These are phyloP conservation scores for Helostoma temminkii DNA, from an alignment of 2,797 vertebrate genomes.

Conservation along the genomic window DNA sequence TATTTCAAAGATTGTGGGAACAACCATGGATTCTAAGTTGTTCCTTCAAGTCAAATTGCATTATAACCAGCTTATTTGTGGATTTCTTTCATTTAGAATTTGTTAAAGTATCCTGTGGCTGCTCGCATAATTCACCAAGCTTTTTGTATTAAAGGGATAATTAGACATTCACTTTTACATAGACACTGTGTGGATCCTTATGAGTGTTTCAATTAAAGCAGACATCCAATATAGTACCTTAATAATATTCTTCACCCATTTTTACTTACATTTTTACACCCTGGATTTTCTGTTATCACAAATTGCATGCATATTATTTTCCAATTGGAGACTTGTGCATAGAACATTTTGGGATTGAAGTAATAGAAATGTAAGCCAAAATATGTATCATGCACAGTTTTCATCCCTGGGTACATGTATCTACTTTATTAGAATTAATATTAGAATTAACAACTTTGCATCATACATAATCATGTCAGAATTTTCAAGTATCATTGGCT, in stretches of 20 bases:
- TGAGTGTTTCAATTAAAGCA: background rate
- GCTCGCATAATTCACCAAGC: slow-evolving; percentile 1
- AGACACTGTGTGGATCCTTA: background rate
- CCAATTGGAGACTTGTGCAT: background rate
- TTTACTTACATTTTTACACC: background rate
- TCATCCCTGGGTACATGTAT: background rate
- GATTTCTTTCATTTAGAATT: background rate
- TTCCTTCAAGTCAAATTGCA: background rate
- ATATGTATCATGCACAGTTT: background rate
- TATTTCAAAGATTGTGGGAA: too few relatives aligned
- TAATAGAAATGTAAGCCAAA: background rate
- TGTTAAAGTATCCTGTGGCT: background rate
- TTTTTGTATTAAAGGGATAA: background rate
- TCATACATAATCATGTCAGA: slow-evolving; percentile 36
- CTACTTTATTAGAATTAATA: background rate
- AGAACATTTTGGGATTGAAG: background rate
- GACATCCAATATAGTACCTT: too few relatives aligned
- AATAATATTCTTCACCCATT: background rate
- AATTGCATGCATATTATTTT: background rate
- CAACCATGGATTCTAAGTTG: background rate
- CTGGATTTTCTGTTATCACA: too few relatives aligned
- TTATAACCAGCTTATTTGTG: background rate
- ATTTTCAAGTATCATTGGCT: slow-evolving; percentile 23
- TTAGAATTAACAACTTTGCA: slow-evolving; percentile 34
- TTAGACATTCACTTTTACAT: background rate